Evolutionary conservation across 2,113 vertebrate genomes (phyloP).

Genomic region (Sterna hirundo): DNA sequence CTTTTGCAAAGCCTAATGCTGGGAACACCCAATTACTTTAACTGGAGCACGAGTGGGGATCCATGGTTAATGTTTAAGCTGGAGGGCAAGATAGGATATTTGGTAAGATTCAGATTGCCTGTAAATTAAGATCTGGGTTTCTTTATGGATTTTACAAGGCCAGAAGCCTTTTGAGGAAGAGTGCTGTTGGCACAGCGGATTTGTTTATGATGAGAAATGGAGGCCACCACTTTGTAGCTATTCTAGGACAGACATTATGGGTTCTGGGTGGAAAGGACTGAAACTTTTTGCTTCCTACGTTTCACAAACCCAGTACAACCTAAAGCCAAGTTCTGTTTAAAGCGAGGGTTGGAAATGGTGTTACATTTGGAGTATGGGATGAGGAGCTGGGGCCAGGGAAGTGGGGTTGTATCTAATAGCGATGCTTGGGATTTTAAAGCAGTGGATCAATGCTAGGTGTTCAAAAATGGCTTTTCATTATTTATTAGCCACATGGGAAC

Average conservation of each 20-base stretch:
- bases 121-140: not conserved
- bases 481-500: not conserved
- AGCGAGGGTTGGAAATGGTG: not conserved
- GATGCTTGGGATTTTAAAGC: not conserved
- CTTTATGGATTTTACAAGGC: not conserved
- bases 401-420: not conserved
- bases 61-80: not conserved
- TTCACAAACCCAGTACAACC: not conserved
- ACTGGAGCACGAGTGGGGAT: not conserved
- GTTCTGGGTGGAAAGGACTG: not conserved
- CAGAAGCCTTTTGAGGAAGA: not conserved
- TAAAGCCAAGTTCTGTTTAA: not conserved
- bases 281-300: not conserved
- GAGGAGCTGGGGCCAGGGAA: not conserved
- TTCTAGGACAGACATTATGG: not conserved
- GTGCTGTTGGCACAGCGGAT: not conserved
- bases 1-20: not conserved
- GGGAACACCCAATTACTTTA: not conserved
- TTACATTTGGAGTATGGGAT: not conserved
- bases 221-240: not conserved
- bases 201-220: not conserved
- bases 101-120: not conserved
- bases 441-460: not conserved
- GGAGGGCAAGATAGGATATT: not conserved
- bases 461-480: not conserved